Evolutionary conservation across 2,888 invertebrate genomes (phyloP).

Genomic region (Julus scandinavius): DNA sequence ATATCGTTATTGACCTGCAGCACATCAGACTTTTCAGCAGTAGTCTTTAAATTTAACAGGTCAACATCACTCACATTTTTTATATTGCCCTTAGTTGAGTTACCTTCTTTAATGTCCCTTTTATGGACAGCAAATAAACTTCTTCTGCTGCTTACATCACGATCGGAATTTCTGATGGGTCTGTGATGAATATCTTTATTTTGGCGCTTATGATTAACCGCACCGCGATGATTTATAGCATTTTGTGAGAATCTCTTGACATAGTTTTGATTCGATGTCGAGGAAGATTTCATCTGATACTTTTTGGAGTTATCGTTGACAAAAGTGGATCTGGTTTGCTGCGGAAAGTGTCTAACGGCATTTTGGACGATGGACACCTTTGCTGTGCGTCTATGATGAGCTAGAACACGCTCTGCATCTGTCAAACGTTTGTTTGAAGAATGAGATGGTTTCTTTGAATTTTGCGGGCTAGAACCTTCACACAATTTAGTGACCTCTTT

Average conservation of each 20-base stretch:
- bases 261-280: neutral
- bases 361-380: neutral
- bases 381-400: neutral
- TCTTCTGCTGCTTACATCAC: too few relatives aligned
- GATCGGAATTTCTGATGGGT: neutral
- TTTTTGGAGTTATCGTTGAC: neutral
- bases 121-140: too few relatives aligned
- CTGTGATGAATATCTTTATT: neutral
- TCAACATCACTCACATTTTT: too few relatives aligned
- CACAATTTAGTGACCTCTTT: neutral
- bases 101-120: too few relatives aligned
- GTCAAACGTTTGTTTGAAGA: neutral
- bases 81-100: too few relatives aligned
- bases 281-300: too few relatives aligned
- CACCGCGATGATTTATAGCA: neutral
- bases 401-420: slow-evolving; percentile 40
- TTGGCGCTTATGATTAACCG: neutral
- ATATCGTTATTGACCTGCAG: neutral
- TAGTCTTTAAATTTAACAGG: too few relatives aligned
- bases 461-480: neutral
- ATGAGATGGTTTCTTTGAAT: neutral
- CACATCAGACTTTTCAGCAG: too few relatives aligned
- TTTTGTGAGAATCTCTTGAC: neutral
- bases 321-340: neutral
- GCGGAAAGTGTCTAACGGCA: neutral